Conservation (phyloP, 2,797 vertebrate species). For the Ceryle rudis region DNA sequence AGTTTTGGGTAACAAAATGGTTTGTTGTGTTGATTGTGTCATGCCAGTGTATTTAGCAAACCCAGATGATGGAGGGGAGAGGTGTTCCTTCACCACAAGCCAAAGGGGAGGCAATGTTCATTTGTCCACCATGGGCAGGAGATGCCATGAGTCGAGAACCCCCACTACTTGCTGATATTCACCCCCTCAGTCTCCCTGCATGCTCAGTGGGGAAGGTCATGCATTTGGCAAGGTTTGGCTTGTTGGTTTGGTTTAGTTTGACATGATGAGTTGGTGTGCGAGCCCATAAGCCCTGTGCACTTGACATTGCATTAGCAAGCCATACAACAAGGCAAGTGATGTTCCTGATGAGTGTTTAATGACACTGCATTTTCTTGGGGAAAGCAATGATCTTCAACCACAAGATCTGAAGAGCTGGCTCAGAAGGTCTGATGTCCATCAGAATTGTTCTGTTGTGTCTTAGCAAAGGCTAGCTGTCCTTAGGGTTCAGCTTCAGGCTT, state of each 20-base stretch:
- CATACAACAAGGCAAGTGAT: background rate
- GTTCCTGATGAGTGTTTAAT: background rate
- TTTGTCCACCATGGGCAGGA: background rate
- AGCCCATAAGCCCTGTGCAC: background rate
- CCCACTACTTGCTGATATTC: fast-evolving
- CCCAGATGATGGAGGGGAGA: background rate
- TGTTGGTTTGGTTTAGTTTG: background rate
- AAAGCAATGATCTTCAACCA: background rate
- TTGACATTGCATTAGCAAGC: background rate
- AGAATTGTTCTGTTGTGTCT: background rate
- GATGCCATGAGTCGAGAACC: background rate
- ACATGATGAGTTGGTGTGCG: background rate
- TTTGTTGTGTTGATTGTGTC: too few species aligned
- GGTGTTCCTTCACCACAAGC: background rate
- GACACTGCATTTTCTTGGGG: background rate
- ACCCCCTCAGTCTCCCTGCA: background rate
- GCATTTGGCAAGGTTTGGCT: too few species aligned
- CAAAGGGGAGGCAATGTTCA: background rate
- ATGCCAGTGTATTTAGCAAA: background rate
- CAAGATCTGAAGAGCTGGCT: background rate
- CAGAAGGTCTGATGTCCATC: background rate
- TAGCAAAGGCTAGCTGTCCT: background rate
- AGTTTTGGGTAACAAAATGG: background rate
- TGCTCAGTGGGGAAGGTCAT: background rate
- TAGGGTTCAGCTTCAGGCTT: background rate